Conservation (phyloP, 23 tunicate species). For the Diplosoma virens region DNA sequence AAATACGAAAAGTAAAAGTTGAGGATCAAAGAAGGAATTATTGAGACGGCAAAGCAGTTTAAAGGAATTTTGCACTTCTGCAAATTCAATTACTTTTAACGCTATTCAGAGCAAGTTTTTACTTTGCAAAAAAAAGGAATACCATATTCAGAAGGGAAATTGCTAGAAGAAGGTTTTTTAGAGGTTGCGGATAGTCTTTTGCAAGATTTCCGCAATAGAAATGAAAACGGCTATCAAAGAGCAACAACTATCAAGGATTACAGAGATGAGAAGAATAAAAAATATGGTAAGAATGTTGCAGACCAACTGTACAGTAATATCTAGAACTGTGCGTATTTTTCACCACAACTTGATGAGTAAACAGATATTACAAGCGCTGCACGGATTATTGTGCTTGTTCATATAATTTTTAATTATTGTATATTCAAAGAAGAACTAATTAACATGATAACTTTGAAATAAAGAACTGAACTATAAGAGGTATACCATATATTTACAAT, state of each 20-base stretch:
- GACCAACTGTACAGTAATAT: neutral
- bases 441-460: neutral
- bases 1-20: conserved; percentile 25
- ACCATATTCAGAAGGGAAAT: neutral
- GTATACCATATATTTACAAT: conserved; percentile 9
- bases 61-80: too few relatives aligned
- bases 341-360: neutral
- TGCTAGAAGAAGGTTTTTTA: neutral
- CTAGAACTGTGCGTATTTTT: neutral
- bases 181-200: neutral
- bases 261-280: conserved; percentile 7
- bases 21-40: too few relatives aligned
- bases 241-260: neutral
- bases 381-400: conserved; percentile 6
- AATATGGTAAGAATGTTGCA: neutral
- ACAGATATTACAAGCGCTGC: conserved; percentile 19
- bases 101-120: neutral
- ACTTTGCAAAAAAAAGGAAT: neutral
- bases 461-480: conserved; percentile 15
- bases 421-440: too few relatives aligned
- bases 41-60: too few relatives aligned
- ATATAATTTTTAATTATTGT: conserved; percentile 10
- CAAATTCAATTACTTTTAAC: neutral
- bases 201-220: conserved; percentile 10
- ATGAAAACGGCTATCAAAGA: neutral